These are phyloP conservation scores for Aspidapion aeneum DNA, from an alignment of 2,888 invertebrate species.

Conservation along the genomic window DNA sequence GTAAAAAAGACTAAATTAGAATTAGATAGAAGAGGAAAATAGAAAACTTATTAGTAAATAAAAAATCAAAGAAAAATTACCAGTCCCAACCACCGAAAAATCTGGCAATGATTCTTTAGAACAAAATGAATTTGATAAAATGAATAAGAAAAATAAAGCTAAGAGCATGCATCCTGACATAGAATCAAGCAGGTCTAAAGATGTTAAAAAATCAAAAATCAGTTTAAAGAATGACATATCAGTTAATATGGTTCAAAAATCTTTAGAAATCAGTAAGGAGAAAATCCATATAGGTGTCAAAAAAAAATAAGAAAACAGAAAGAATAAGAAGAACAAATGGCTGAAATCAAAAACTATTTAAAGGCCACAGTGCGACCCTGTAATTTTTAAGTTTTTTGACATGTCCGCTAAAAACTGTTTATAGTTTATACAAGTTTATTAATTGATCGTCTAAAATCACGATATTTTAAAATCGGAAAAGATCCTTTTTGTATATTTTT, in stretches of 20 bases:
- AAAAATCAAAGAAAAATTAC: constrained; percentile 34
- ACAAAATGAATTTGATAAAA: not conserved
- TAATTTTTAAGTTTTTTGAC: no score
- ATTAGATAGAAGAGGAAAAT: constrained; percentile 13
- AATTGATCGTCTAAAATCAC: no score
- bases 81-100: not conserved
- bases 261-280: constrained; percentile 14
- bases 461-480: no score
- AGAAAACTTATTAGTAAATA: constrained; percentile 17
- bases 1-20: no score
- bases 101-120: not conserved
- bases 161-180: constrained; percentile 24
- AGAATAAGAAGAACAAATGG: constrained; percentile 25
- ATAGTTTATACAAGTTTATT: no score
- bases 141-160: constrained; percentile 13
- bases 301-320: constrained; percentile 25
- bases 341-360: no score
- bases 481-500: no score
- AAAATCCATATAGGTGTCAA: constrained; percentile 12
- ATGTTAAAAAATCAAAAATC: not conserved
- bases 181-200: no score
- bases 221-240: no score
- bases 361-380: no score
- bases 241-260: constrained; percentile 22
- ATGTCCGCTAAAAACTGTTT: no score